phyloP scores from a whole-genome alignment of 2,888 invertebrate species.

The Azorinus chamasolen region DNA sequence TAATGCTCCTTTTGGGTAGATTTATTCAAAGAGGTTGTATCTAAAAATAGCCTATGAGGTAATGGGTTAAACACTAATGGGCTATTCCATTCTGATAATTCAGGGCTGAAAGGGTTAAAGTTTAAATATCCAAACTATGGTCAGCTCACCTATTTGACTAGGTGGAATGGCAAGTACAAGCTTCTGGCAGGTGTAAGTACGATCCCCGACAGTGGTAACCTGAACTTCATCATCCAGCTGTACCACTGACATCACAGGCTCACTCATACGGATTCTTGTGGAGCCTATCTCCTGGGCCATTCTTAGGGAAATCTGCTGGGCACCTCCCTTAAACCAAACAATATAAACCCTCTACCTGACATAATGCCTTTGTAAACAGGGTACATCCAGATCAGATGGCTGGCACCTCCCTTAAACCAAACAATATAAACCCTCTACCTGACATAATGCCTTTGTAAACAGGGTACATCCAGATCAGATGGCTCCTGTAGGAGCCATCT shows the following conservation, averaged over 20 bases:
- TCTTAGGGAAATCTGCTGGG: constrained; percentile 80
- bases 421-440: too few relatives aligned
- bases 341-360: too few relatives aligned
- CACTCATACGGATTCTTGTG: constrained; percentile 69
- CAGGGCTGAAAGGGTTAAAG: not conserved
- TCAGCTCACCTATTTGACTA: constrained; percentile 68
- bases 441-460: too few relatives aligned
- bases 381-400: too few relatives aligned
- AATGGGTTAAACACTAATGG: too few relatives aligned
- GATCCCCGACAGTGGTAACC: constrained; percentile 68
- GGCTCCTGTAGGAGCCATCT: too few relatives aligned
- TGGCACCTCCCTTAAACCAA: constrained; percentile 80
- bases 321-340: constrained; percentile 79
- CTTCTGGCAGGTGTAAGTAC: constrained; percentile 75
- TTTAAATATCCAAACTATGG: not conserved
- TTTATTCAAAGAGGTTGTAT: too few relatives aligned
- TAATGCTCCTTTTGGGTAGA: too few relatives aligned
- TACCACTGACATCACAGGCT: constrained; percentile 75
- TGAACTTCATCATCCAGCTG: constrained; percentile 76
- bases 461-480: too few relatives aligned
- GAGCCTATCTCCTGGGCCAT: constrained; percentile 74
- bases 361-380: too few relatives aligned
- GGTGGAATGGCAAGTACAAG: constrained; percentile 84
- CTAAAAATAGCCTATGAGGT: too few relatives aligned
- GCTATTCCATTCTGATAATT: not conserved